Conservation (phyloP, 2,113 vertebrate species). For the Balaeniceps rex region DNA sequence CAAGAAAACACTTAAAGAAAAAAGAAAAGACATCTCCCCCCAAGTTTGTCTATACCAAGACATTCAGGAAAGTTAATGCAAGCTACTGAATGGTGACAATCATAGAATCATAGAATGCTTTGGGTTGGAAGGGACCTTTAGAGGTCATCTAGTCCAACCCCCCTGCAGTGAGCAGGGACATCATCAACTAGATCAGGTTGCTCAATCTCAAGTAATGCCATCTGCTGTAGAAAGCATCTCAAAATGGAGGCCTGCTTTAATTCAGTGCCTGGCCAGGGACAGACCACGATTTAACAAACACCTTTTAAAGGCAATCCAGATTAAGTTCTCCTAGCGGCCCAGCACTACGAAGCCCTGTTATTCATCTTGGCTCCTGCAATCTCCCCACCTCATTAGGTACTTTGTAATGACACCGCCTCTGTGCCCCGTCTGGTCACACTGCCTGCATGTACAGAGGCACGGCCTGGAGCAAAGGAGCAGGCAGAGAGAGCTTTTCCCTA, state of each 20-base stretch:
- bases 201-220: not conserved
- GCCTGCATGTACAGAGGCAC: not conserved
- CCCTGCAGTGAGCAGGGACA: no score
- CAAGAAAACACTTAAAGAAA: not conserved
- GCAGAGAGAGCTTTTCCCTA: not conserved
- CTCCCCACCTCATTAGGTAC: not conserved
- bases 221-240: not conserved
- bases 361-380: not conserved
- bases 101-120: no score
- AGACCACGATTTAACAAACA: not conserved
- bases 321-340: not conserved
- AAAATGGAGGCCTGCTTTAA: not conserved
- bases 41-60: not conserved
- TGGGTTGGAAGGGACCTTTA: no score
- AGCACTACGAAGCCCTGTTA: not conserved
- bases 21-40: not conserved
- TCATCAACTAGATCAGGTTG: no score
- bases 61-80: not conserved
- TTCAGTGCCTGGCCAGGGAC: not conserved
- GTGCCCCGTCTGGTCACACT: not conserved
- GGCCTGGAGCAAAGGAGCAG: not conserved
- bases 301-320: not conserved
- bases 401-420: not conserved
- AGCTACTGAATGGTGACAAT: not conserved
- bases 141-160: no score